Evolutionary conservation across 2,113 vertebrate species (phyloP).

Genomic region (Crotalus viridis): DNA sequence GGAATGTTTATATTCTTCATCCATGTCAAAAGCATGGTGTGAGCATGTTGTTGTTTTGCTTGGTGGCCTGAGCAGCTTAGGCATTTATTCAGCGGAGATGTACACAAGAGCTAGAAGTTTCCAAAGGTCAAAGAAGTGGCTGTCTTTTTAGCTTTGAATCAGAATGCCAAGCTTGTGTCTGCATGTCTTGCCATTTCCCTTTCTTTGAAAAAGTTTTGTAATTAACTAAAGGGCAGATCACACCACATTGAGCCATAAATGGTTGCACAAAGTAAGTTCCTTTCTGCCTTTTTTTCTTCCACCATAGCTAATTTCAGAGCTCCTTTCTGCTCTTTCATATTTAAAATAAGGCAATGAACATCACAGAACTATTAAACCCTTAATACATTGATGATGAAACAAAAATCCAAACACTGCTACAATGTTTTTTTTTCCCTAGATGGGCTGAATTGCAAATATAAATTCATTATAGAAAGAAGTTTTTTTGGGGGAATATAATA

Average conservation of each 20-base stretch:
- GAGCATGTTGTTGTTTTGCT: constrained; percentile 40
- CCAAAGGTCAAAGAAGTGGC: constrained; percentile 67
- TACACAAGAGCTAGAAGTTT: constrained; percentile 57
- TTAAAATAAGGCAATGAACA: constrained; percentile 15
- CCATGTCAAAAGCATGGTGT: constrained; percentile 37
- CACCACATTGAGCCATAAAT: constrained; percentile 14
- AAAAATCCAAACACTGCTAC: constrained; percentile 26
- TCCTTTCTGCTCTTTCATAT: constrained; percentile 7
- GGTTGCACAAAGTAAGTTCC: constrained; percentile 5
- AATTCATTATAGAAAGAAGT: background rate
- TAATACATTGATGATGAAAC: constrained; percentile 24
- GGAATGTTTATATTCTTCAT: constrained; percentile 47
- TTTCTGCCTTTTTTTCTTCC: constrained; percentile 49
- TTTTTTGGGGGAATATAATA: background rate
- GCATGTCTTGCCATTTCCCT: constrained; percentile 41
- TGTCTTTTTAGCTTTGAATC: constrained; percentile 70
- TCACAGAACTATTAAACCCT: constrained; percentile 6
- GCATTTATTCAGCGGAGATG: constrained; percentile 55
- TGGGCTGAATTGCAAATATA: constrained; percentile 29
- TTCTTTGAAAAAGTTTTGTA: constrained; percentile 55
- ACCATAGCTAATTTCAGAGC: constrained; percentile 24
- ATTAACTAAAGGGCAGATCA: constrained; percentile 59
- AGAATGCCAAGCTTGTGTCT: constrained; percentile 59
- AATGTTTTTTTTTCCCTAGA: constrained; percentile 14
- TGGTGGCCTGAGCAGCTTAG: constrained; percentile 52